Conservation (phyloP, 2,888 invertebrate species). For the Perdita meconis region DNA sequence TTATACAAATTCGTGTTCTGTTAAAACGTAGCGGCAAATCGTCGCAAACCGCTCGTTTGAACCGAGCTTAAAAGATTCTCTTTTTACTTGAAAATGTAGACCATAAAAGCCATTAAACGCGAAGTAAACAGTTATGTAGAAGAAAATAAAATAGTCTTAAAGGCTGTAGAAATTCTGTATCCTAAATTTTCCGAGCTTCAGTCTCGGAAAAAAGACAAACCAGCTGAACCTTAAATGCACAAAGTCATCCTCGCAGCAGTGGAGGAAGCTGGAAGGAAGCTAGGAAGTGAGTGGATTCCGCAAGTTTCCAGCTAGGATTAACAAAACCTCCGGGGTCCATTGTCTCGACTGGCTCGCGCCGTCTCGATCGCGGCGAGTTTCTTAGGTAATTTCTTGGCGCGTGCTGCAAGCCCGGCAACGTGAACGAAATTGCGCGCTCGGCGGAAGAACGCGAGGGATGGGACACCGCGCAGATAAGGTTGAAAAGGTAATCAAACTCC, state of each 20-base stretch:
- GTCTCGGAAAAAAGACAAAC: neutral
- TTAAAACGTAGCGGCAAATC: too few relatives aligned
- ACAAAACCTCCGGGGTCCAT: constrained; percentile 70
- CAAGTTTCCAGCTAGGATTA: constrained; percentile 62
- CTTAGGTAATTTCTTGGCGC: constrained; percentile 77
- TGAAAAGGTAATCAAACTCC: constrained; percentile 80
- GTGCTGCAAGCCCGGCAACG: constrained; percentile 51
- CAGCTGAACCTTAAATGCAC: neutral
- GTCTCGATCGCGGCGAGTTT: constrained; percentile 70
- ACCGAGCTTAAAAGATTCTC: too few relatives aligned
- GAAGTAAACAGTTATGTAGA: too few relatives aligned
- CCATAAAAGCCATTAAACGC: too few relatives aligned
- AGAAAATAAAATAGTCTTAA: too few relatives aligned
- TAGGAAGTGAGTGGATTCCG: constrained; percentile 44
- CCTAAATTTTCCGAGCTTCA: neutral
- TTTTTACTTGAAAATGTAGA: too few relatives aligned
- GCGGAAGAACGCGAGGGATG: constrained; percentile 5
- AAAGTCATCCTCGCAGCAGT: neutral
- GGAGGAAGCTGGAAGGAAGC: constrained; percentile 2
- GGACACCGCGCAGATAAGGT: constrained; percentile 56
- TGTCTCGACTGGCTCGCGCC: constrained; percentile 66
- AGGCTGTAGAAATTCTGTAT: neutral
- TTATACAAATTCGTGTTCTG: too few relatives aligned
- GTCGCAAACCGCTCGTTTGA: too few relatives aligned
- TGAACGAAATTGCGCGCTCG: constrained; percentile 52